These are phyloP conservation scores for Serilophus lunatus DNA, from an alignment of 2,113 vertebrate species.

Conservation along the genomic window DNA sequence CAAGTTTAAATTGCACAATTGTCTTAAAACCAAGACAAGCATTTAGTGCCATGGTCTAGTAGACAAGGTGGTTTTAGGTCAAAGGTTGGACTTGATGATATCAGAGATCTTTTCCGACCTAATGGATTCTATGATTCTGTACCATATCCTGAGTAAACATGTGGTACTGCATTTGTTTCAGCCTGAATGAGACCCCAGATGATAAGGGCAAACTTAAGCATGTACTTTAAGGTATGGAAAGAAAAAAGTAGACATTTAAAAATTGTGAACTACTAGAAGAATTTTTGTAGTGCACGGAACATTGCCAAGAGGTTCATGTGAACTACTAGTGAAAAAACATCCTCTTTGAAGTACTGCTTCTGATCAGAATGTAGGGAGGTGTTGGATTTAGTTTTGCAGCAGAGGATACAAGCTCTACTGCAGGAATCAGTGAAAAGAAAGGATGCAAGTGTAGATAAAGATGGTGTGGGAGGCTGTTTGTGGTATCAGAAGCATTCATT, in stretches of 20 bases:
- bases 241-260: neutral
- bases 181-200: neutral
- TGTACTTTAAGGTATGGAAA: neutral
- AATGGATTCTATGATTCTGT: too few species aligned
- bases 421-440: neutral
- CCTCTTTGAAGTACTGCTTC: neutral
- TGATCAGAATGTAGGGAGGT: neutral
- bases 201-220: neutral
- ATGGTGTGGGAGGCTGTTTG: constrained; percentile 7
- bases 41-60: too few species aligned
- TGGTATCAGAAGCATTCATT: neutral
- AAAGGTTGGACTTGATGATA: too few species aligned
- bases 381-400: neutral
- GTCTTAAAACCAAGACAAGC: too few species aligned
- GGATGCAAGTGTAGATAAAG: neutral
- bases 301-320: neutral
- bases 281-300: neutral
- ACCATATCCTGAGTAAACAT: neutral
- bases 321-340: neutral
- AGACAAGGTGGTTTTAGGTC: too few species aligned
- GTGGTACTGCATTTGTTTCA: neutral
- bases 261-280: neutral
- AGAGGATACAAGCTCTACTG: neutral
- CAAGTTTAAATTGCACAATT: too few species aligned
- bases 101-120: too few species aligned